Base-by-base conservation (phyloP, 1,140 invertebrate genomes). In the Maconellicoccus hirsutus region DNA sequence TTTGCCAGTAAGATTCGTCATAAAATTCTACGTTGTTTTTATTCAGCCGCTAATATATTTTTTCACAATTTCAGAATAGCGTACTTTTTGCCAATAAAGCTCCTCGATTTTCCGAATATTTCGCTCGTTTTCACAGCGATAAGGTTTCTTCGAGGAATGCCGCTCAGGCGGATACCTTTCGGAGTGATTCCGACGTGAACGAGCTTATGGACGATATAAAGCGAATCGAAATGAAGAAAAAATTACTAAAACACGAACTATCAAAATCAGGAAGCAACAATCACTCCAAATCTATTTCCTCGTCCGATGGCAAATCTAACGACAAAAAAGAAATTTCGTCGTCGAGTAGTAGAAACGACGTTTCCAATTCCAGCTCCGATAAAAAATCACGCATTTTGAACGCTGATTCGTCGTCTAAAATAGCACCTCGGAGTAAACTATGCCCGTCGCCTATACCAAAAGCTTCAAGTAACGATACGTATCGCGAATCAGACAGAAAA, bases 361-460 rank as follows among this genome's bases (percentile, higher is more conserved):
- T 19, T 8, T 8, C 42, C 2, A 14, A 16, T 19, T 19, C 42
- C 3, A 52, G 42, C n/a, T 52, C 42, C 3, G 21, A 66, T 8
- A 19, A 66, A 19, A 23, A 66, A 23, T 25, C 61, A 4, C 7
- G 1, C 6, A 1, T 8, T 12, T 66, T 16, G 21, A 66, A 23
- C 21, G 10, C 3, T 23, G 10, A 66, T 23, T 22, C 10, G 25
- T 19, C 61, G 22, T 4, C 10, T 2, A 26, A 23, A 26, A 66
- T 16, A 66, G 3, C 61, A 66, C 25, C 61, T 66, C 8, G 19
- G 25, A 66, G 25, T 10, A 66, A 8, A 10, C 10, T 26, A 23
- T 66, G 61, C 61, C 61, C 61, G 3, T 66, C 61, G 22, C 61
- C 61, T 25, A 66, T 66, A 25, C 61, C 61, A 3, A 66, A 66